Percentiles rank a stretch among this genome's conserved stretches.
phyloP scores from a whole-genome alignment of 2,113 vertebrate species.

The Muscicapa adusta region DNA sequence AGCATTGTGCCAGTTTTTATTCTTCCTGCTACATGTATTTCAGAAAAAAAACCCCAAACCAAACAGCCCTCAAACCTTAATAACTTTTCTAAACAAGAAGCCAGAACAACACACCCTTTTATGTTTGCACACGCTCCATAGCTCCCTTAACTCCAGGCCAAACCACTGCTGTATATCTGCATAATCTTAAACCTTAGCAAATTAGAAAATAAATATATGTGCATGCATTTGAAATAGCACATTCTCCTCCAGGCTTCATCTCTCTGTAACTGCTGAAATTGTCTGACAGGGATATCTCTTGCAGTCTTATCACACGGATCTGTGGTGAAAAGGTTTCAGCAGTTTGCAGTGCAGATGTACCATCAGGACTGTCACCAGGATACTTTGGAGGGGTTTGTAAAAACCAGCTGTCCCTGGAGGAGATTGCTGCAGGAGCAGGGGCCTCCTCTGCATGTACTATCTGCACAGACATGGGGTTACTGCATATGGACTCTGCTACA shows the following conservation, averaged over 20 bases:
- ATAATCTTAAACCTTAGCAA: constrained; percentile 48
- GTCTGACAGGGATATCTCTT: not conserved
- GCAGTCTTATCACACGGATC: not conserved
- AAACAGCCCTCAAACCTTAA: not conserved
- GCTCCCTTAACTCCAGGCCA: constrained; percentile 23
- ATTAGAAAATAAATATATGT: constrained; percentile 40
- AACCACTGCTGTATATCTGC: constrained; percentile 22
- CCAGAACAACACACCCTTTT: not conserved
- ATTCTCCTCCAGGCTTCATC: not conserved
- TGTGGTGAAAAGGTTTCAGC: not conserved
- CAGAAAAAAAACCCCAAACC: not conserved
- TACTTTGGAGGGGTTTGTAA: not conserved
- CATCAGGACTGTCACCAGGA: not conserved
- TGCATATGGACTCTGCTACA: not conserved
- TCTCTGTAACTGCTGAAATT: not conserved
- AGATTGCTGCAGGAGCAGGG: not conserved
- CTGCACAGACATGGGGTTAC: not conserved
- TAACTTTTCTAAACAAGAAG: not conserved
- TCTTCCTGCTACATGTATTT: not conserved
- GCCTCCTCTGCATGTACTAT: not conserved
- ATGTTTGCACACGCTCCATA: not conserved
- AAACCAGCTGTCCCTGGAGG: not conserved
- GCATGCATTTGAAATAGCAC: constrained; percentile 17
- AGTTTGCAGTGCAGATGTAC: not conserved
- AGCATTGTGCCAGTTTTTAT: not conserved